Conservation (phyloP, 2,113 vertebrate genomes). For the Aegithalos caudatus region DNA sequence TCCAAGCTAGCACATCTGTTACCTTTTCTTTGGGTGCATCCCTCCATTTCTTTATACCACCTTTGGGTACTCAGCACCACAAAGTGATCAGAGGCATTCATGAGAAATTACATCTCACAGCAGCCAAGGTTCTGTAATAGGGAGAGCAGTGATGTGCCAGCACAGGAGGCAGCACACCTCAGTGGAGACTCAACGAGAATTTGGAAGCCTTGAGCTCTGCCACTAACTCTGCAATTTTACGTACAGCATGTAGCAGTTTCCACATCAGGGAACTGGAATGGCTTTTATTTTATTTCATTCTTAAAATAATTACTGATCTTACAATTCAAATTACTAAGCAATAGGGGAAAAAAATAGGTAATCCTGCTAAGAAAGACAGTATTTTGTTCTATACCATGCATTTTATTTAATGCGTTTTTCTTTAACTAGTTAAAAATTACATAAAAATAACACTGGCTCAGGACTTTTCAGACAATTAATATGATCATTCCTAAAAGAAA, state of each 20-base stretch:
- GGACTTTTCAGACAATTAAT: neutral
- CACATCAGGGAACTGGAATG: neutral
- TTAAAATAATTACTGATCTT: neutral
- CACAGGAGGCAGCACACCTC: neutral
- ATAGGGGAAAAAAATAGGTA: neutral
- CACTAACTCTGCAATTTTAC: neutral
- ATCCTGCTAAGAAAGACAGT: neutral
- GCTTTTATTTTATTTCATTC: neutral
- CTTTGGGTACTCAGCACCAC: neutral
- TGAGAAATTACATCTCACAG: neutral
- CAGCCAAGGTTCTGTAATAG: fast-evolving
- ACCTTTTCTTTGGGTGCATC: neutral
- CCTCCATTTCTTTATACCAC: neutral
- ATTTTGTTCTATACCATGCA: neutral
- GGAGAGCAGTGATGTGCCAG: neutral
- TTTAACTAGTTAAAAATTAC: neutral
- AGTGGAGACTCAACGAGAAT: fast-evolving
- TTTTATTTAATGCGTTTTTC: neutral
- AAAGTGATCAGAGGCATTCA: neutral
- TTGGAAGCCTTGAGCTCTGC: neutral
- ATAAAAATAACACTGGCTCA: neutral
- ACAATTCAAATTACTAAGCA: neutral
- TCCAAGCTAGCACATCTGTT: neutral
- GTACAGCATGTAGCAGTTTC: neutral
- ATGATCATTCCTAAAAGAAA: neutral